Conservation (phyloP, 2,797 vertebrate species). For the Passerculus sandwichensis region DNA sequence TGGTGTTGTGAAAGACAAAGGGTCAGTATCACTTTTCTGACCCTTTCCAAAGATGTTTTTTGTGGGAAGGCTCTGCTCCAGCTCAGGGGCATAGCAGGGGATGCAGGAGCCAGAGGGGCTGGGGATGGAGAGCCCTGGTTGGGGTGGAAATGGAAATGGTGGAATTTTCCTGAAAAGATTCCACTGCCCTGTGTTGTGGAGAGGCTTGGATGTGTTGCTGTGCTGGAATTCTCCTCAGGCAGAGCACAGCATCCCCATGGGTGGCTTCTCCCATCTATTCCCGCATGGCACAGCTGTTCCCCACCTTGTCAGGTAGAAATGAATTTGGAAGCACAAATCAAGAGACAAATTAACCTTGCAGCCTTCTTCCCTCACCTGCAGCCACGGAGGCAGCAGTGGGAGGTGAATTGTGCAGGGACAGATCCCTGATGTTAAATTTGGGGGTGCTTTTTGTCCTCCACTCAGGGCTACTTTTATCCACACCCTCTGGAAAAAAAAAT, state of each 20-base stretch:
- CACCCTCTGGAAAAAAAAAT: neutral
- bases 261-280: neutral
- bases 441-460: neutral
- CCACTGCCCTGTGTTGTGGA: fast-evolving
- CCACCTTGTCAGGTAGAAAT: neutral
- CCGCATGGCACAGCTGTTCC: neutral
- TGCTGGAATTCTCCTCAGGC: neutral
- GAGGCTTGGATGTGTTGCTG: neutral
- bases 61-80: neutral
- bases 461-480: neutral
- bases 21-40: neutral
- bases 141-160: neutral
- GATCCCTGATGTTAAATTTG: neutral
- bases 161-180: neutral
- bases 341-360: neutral
- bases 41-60: neutral
- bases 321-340: neutral
- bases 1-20: conserved; percentile 42
- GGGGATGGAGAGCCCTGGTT: neutral
- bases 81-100: fast-evolving
- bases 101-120: neutral
- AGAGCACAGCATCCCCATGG: neutral
- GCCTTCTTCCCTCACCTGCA: neutral
- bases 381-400: no score
- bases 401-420: neutral